Evolutionary conservation across 2,888 invertebrate genomes (phyloP), one percentile per base, ranked within the genome.

Genomic region (Dascillus cervinus): DNA sequence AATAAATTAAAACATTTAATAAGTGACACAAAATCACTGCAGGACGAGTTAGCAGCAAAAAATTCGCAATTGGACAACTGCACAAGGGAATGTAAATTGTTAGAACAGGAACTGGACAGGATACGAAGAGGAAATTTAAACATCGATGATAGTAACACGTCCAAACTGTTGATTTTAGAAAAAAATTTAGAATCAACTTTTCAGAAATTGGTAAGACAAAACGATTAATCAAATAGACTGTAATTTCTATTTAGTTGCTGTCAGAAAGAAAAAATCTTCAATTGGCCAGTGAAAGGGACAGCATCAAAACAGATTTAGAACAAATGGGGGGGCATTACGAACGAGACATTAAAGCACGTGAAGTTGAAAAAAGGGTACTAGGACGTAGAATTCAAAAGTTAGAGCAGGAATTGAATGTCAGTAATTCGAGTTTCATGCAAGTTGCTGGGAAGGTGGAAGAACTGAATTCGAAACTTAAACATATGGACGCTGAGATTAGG

Each of bases 191-290:
- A 76, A 52, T 60, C 69, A 1, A 71, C 72, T 51, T 74, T 73
- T 50, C 71, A 75, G 47, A 74, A 76, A 61, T 49, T 76, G 65
- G 75, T 75, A 55, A 54, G 44, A 17, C 4, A 17, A 6, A 17
- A 17, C 8, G 4, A 17, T 17, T 17, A 14, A n/a, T 13, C 23
- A 2, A 2, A 9, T 6, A 23, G 13, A 13, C 4, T n/a, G 13
- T 5, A 19, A 5, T 26, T 22, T 11, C 29, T 49, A 34, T 50
- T 6, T 40, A 75, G 74, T 62, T 75, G 5, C 46, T 67, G 9
- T 72, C 74, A 23, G 75, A 77, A 52, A 68, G 72, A 26, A 67
- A 70, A 8, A 74, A 73, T 43, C 69, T 73, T 1, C 73, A 75
- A 46, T 49, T 75, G 14, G 62, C 64, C 3, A 69, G 73, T 15